These are phyloP conservation scores for Rhadinocentrus ornatus DNA, from an alignment of 2,797 vertebrate species.

Conservation along the genomic window DNA sequence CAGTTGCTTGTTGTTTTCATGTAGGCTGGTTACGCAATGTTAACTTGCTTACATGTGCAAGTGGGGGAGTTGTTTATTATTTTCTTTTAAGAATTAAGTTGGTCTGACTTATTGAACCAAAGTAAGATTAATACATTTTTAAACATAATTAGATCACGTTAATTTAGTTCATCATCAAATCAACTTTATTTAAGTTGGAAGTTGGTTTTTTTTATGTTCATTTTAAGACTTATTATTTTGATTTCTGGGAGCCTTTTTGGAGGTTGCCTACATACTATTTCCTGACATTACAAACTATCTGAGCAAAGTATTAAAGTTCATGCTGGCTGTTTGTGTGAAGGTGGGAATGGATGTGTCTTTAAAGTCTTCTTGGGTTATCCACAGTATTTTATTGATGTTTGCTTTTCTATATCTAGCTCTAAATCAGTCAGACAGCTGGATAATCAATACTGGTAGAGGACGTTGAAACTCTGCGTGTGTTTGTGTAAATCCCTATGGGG, in stretches of 20 bases:
- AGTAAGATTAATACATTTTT: too few species aligned
- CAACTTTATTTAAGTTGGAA: too few species aligned
- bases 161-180: too few species aligned
- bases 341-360: constrained; percentile 29
- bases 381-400: constrained; percentile 62
- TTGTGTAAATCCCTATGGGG: constrained; percentile 51
- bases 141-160: too few species aligned
- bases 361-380: constrained; percentile 39
- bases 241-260: background rate
- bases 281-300: background rate
- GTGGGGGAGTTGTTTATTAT: too few species aligned
- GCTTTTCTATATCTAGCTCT: constrained; percentile 65
- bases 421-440: constrained; percentile 66
- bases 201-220: too few species aligned
- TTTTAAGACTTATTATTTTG: too few species aligned
- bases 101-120: too few species aligned
- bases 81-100: too few species aligned
- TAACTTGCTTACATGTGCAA: too few species aligned
- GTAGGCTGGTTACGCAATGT: too few species aligned
- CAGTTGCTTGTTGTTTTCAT: too few species aligned
- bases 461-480: constrained; percentile 61
- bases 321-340: constrained; percentile 6
- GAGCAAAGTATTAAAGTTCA: constrained; percentile 8
- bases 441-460: constrained; percentile 74
- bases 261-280: background rate